phyloP scores from a whole-genome alignment of 2,113 vertebrate species.

The Urocolius indicus region DNA sequence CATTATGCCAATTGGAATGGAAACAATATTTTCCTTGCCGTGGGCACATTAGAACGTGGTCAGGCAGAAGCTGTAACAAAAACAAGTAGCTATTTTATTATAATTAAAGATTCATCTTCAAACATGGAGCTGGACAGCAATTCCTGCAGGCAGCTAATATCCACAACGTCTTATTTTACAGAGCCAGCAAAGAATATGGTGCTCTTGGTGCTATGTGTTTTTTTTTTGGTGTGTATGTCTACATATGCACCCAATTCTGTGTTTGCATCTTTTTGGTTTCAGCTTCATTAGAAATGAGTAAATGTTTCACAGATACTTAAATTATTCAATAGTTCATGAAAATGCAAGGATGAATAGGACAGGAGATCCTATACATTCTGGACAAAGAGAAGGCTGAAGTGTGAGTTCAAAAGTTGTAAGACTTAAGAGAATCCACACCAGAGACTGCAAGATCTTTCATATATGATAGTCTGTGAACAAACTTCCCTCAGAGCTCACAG shows the following conservation, averaged over 20 bases:
- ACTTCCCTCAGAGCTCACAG: not conserved
- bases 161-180: not conserved
- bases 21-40: conserved; percentile 64
- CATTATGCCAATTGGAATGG: conserved; percentile 43
- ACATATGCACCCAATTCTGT: not conserved
- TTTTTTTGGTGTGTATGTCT: not conserved
- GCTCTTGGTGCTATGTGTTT: not conserved
- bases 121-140: not conserved
- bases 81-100: not conserved
- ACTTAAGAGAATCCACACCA: not conserved
- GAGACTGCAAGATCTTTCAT: not conserved
- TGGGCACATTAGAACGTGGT: not conserved
- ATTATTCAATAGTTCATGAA: not conserved
- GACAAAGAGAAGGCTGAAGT: not conserved
- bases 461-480: rapidly evolving
- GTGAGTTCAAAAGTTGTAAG: not conserved
- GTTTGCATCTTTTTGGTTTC: not conserved
- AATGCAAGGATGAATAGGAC: not conserved
- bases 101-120: conserved; percentile 40
- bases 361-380: not conserved
- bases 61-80: conserved; percentile 23
- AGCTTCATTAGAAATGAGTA: not conserved
- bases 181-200: not conserved
- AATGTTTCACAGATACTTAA: not conserved
- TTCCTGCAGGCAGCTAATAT: conserved; percentile 1